phyloP scores from a whole-genome alignment of 1,140 invertebrate species.

The Episyrphus balteatus region DNA sequence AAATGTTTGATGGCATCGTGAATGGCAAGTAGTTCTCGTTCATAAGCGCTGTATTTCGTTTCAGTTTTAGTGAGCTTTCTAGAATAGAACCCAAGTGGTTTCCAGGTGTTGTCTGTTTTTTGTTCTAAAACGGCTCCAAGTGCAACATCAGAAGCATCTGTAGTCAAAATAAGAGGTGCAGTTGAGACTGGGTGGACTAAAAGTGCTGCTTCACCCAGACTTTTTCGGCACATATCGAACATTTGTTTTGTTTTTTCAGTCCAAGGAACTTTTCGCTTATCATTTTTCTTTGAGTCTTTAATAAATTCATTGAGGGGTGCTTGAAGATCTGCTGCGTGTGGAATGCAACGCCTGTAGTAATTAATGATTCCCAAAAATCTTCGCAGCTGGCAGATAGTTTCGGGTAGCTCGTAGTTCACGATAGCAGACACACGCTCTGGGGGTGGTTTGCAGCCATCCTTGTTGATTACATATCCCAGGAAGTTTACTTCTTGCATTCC shows the following conservation, averaged over 20 bases:
- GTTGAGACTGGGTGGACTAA: neutral
- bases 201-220: neutral
- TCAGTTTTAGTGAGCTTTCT: too few species aligned
- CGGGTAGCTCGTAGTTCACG: slow-evolving; percentile 11
- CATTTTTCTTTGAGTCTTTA: slow-evolving; percentile 14
- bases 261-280: slow-evolving; percentile 12
- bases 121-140: neutral
- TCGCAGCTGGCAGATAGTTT: slow-evolving; percentile 15
- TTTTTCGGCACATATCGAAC: too few species aligned
- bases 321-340: slow-evolving; percentile 17
- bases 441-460: slow-evolving; percentile 8
- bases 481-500: slow-evolving; percentile 14
- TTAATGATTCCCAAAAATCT: slow-evolving; percentile 29
- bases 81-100: too few species aligned
- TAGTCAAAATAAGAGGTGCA: neutral
- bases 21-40: too few species aligned
- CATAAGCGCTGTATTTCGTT: too few species aligned
- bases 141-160: neutral
- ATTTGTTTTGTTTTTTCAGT: too few species aligned
- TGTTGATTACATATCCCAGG: slow-evolving; percentile 11
- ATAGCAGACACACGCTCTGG: slow-evolving; percentile 13
- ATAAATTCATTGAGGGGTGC: slow-evolving; percentile 9
- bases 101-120: neutral
- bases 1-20: too few species aligned
- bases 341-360: slow-evolving; percentile 24